Base-by-base conservation (phyloP, 2,888 invertebrate genomes). In the Parascotia fuliginaria region DNA sequence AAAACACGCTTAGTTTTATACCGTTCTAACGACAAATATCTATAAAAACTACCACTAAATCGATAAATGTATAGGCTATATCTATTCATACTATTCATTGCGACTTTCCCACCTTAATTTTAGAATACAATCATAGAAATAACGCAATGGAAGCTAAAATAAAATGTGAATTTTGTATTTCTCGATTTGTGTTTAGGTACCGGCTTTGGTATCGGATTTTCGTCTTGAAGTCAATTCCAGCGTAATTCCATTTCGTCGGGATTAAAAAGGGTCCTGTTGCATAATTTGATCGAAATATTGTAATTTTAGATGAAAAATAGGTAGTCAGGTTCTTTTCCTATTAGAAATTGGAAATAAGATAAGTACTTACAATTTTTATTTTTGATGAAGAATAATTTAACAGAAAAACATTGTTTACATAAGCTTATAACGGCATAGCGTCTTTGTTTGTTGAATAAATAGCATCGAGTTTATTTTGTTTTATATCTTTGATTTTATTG, bases 261-360 rank as follows among this genome's bases (percentile, higher is more conserved):
- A 85, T 87, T 85, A 85, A 82, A 83, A 83, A 79, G 82, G 81
- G 77, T 71, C 79, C 70, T 59, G 61, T 61, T 71, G 77, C 68
- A 77, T 77, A 78, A 81, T 78, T 79, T 81, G 75, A 81, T 83
- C 70, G 73, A 77, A 82, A 83, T 75, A 78, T 65, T 75, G 65
- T 73, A 66, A 76, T 79, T 77, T 81, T 72, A 73, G 64, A 70
- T 65, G 49, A 60, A 62, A 60, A 49, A 40, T 53, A 60, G 38
- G 41, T 53, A 60, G 38, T 49, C 14, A 14, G 24, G 28, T 32
- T 49, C 19, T 46, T 48, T 36, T 7, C 33, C 22, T 42, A 36
- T 34, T 38, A 16, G 38, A 49, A 48, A 33, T 40, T 11, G 24
- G n/a, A 29, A 5, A 27, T 27, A 9, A 7, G 27, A 27, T 27